These are phyloP conservation scores for Mesoclemmys tuberculata DNA, from an alignment of 2,113 vertebrate species.

Conservation along the genomic window DNA sequence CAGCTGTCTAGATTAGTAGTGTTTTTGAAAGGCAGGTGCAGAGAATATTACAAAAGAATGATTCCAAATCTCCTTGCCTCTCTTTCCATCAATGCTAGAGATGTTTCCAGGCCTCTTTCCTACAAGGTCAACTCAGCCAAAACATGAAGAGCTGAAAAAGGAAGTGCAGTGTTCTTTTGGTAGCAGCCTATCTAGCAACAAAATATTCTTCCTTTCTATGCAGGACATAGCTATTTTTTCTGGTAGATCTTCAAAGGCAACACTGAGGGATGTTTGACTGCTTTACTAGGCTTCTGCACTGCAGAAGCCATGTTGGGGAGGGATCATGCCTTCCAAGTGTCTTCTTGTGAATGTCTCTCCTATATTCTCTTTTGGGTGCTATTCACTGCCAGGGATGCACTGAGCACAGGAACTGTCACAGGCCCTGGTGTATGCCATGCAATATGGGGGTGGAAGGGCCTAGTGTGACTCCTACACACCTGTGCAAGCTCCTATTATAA, in stretches of 20 bases:
- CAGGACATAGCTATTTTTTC: not conserved
- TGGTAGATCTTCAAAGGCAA: slow-evolving; percentile 12
- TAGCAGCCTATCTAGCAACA: not conserved
- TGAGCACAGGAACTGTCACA: not conserved
- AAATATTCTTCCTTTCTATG: not conserved
- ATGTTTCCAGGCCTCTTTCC: not conserved
- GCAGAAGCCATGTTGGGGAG: slow-evolving; percentile 19
- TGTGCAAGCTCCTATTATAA: not conserved
- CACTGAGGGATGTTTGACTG: not conserved
- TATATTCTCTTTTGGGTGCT: not conserved
- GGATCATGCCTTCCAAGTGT: not conserved
- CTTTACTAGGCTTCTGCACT: not conserved
- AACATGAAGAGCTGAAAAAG: not conserved
- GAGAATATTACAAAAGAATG: not conserved
- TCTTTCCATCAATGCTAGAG: not conserved
- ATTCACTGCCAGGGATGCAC: slow-evolving; percentile 1
- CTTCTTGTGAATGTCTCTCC: not conserved
- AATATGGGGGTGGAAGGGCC: not conserved
- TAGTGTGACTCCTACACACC: not conserved
- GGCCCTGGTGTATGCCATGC: not conserved
- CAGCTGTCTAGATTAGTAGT: rapidly evolving
- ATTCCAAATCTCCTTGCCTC: not conserved
- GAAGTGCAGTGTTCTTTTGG: not conserved
- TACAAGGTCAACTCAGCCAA: not conserved
- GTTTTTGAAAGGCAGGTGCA: not conserved